phyloP scores from a whole-genome alignment of 2,888 invertebrate species.

The Melipona beecheii region DNA sequence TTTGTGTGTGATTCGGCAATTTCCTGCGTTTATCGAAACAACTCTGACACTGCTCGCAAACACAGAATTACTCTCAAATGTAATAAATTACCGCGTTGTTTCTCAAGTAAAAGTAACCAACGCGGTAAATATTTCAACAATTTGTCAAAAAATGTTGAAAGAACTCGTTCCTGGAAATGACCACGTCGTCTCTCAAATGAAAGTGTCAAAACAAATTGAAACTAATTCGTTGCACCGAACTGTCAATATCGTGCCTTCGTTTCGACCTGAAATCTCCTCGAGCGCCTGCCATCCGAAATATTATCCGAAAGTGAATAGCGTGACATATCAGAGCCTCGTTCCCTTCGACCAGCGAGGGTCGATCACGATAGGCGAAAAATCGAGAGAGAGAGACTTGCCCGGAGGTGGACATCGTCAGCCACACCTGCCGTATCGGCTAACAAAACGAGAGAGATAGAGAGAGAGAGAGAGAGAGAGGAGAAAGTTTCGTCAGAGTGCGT shows the following conservation, averaged over 20 bases:
- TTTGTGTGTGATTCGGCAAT: too few relatives aligned
- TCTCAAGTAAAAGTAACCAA: too few relatives aligned
- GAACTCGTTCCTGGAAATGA: too few relatives aligned
- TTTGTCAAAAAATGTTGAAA: too few relatives aligned
- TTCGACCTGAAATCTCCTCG: not conserved
- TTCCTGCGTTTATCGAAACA: too few relatives aligned
- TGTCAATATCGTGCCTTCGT: not conserved
- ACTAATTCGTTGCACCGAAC: not conserved
- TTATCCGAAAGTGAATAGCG: not conserved
- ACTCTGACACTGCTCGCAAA: too few relatives aligned
- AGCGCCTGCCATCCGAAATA: not conserved
- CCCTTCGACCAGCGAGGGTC: not conserved
- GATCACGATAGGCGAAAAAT: conserved; percentile 20
- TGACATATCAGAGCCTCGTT: not conserved
- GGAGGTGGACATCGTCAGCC: conserved; percentile 46
- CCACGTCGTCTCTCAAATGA: too few relatives aligned
- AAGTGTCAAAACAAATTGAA: too few relatives aligned
- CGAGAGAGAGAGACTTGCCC: conserved; percentile 12
- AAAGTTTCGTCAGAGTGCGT: not conserved
- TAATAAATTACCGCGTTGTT: too few relatives aligned
- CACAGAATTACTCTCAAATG: too few relatives aligned
- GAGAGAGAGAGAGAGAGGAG: not conserved
- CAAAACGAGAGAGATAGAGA: not conserved
- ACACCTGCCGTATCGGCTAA: conserved; percentile 65
- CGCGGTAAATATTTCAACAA: too few relatives aligned